Percentiles rank a stretch among this genome's conserved stretches.
phyloP scores from a whole-genome alignment of 2,113 vertebrate genomes.

The Pholis gunnellus region DNA sequence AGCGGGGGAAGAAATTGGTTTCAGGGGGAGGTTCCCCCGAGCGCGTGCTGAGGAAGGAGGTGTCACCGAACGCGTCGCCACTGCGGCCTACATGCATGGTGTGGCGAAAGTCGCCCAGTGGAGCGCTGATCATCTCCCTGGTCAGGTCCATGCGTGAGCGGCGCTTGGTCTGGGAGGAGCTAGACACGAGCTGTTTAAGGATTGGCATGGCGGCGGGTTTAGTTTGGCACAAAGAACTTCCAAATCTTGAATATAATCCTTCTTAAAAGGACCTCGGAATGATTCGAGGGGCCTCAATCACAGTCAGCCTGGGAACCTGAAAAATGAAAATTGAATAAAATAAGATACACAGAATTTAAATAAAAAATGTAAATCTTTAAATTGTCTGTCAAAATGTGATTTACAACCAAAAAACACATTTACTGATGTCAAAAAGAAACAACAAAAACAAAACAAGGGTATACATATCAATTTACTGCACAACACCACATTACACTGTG shows the following conservation, averaged over 20 bases:
- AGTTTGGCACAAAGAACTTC: background rate
- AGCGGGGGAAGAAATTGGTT: conserved; percentile 75
- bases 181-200: conserved; percentile 94
- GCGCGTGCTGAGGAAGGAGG: conserved; percentile 95
- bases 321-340: conserved; percentile 16
- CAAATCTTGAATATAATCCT: conserved; percentile 10
- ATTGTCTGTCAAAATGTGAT: background rate
- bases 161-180: conserved; percentile 92
- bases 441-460: background rate
- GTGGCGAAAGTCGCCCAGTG: conserved; percentile 96
- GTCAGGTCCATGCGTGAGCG: conserved; percentile 95
- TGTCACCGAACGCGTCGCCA: conserved; percentile 96
- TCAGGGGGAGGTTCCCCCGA: conserved; percentile 86
- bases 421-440: background rate
- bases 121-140: conserved; percentile 98
- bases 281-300: conserved; percentile 30
- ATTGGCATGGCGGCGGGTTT: conserved; percentile 88
- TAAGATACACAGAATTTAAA: conserved; percentile 14
- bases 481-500: background rate
- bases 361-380: background rate
- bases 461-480: background rate
- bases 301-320: conserved; percentile 61
- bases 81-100: conserved; percentile 98
- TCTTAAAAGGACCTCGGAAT: conserved; percentile 8
- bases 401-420: background rate